A percentile compares a stretch with the other conserved stretches of the same genome.
These are phyloP conservation scores for Drosophila neutralis DNA, from an alignment of 2,888 invertebrate genomes.

Conservation along the genomic window DNA sequence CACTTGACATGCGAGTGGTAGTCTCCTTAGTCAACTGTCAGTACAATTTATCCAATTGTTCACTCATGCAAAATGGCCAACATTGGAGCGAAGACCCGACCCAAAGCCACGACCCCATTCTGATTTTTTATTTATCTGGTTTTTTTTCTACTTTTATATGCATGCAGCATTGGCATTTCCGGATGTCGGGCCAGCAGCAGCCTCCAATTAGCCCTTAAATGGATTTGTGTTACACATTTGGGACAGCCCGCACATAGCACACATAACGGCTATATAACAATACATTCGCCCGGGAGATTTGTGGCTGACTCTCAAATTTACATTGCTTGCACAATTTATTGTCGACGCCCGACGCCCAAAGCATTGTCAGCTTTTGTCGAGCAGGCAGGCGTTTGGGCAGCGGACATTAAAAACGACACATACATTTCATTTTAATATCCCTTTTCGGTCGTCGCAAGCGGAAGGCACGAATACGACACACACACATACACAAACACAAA, in stretches of 20 bases:
- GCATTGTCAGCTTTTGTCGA: constrained; percentile 42
- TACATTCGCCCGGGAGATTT: constrained; percentile 64
- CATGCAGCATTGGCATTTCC: constrained; percentile 54
- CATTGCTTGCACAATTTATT: constrained; percentile 50
- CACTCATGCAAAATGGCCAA: constrained; percentile 55
- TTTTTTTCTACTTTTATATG: constrained; percentile 9
- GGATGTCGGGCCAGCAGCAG: constrained; percentile 33
- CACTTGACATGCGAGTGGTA: constrained; percentile 34
- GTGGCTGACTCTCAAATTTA: constrained; percentile 54
- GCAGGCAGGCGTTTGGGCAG: constrained; percentile 41
- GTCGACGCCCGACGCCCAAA: constrained; percentile 3
- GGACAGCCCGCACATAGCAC: constrained; percentile 28
- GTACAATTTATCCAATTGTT: constrained; percentile 25
- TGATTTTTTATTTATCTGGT: constrained; percentile 8
- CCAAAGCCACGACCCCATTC: constrained; percentile 13
- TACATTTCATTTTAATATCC: constrained; percentile 77
- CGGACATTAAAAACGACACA: constrained; percentile 66
- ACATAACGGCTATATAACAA: constrained; percentile 42
- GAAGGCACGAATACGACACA: constrained; percentile 31
- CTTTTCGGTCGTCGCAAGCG: constrained; percentile 34
- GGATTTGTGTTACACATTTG: constrained; percentile 75
- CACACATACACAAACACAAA: constrained; percentile 3
- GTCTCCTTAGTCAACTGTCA: constrained; percentile 21
- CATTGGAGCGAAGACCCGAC: constrained; percentile 26
- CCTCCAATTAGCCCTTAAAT: constrained; percentile 78